Conservation (phyloP, 2,113 vertebrate species). For the Oceanites oceanicus region DNA sequence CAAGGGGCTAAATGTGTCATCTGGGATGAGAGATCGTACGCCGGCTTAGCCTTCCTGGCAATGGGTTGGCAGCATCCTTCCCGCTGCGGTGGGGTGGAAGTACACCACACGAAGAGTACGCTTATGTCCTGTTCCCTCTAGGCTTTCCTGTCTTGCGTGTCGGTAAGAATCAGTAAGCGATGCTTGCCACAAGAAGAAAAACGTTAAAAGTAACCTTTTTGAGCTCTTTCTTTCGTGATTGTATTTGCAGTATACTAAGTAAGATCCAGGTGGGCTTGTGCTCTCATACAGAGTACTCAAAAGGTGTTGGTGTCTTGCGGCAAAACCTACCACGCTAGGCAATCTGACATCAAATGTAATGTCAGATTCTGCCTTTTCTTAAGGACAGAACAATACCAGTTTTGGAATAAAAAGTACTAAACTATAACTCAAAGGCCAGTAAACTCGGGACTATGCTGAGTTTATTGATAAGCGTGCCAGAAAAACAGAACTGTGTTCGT, state of each 20-base stretch:
- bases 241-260: background rate
- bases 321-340: accelerated
- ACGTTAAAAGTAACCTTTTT: background rate
- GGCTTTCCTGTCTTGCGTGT: background rate
- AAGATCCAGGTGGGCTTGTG: background rate
- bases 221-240: background rate
- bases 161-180: background rate
- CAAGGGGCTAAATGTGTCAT: background rate
- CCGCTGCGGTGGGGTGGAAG: accelerated
- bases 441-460: accelerated
- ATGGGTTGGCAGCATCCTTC: background rate
- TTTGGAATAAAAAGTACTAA: background rate
- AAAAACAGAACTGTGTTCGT: background rate
- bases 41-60: background rate
- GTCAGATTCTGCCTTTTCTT: background rate
- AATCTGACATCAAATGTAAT: background rate
- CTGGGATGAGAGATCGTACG: accelerated
- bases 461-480: background rate
- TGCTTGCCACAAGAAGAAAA: background rate
- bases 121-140: background rate
- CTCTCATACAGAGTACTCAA: background rate
- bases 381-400: background rate
- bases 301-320: background rate
- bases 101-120: accelerated
- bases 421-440: background rate